Percentiles rank a stretch among this genome's conserved stretches.
Evolutionary conservation across 1,140 invertebrate species (phyloP).

Genomic region (Leptonema lineaticorne): DNA sequence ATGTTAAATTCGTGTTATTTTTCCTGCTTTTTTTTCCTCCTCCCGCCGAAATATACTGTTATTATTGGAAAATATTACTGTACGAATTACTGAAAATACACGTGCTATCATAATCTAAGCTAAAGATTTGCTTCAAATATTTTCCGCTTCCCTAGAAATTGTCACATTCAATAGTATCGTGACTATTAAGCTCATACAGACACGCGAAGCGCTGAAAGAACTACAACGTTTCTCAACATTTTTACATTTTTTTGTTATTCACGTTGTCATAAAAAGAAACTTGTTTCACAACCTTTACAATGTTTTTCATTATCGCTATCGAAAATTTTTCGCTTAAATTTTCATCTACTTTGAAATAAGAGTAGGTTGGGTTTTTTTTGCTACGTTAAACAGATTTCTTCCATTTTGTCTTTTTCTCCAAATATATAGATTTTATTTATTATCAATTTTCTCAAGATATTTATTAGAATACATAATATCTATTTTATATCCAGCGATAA

Average conservation of each 20-base stretch:
- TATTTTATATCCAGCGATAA: no score
- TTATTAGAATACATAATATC: no score
- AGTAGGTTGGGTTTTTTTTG: no score
- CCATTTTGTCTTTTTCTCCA: no score
- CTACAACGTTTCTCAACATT: constrained; percentile 7
- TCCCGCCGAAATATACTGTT: neutral
- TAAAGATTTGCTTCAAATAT: constrained; percentile 23
- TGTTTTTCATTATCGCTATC: no score
- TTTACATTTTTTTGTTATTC: neutral
- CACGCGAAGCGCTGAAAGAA: constrained; percentile 27
- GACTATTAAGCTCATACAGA: constrained; percentile 25
- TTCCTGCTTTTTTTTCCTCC: neutral
- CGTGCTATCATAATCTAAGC: constrained; percentile 18
- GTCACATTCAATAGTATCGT: constrained; percentile 31
- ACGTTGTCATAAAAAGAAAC: no score
- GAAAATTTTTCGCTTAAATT: no score
- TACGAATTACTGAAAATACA: constrained; percentile 11
- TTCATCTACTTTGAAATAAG: no score
- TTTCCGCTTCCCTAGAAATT: constrained; percentile 24
- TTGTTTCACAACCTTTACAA: no score
- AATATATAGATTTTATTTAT: no score
- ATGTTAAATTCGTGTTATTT: constrained; percentile 6
- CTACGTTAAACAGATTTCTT: no score
- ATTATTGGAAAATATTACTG: constrained; percentile 17
- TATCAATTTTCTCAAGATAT: no score